phyloP scores from a whole-genome alignment of 2,113 vertebrate species.

The Pseudonaja textilis region DNA sequence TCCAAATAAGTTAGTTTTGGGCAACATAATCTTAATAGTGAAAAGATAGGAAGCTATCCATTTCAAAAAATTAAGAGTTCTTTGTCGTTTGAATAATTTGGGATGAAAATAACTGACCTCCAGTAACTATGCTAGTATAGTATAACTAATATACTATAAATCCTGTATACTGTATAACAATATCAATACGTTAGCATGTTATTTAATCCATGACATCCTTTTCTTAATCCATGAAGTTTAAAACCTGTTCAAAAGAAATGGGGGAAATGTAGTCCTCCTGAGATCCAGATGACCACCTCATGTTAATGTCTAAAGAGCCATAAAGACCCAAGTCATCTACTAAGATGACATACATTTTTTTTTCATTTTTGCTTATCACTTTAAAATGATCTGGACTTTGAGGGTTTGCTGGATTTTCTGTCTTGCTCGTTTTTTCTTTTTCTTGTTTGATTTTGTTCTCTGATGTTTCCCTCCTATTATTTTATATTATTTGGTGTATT shows the following conservation, averaged over 20 bases:
- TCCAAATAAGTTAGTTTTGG: background rate
- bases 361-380: too few relatives aligned
- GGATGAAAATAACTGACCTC: background rate
- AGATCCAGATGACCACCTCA: background rate
- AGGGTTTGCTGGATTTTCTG: background rate
- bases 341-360: accelerated
- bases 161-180: background rate
- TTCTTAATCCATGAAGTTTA: background rate
- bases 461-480: background rate
- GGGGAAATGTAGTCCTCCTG: background rate
- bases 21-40: background rate
- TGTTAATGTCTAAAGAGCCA: background rate
- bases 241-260: background rate
- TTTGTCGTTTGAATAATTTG: background rate
- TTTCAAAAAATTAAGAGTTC: background rate
- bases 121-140: background rate
- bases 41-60: background rate
- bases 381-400: background rate
- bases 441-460: background rate
- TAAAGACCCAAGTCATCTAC: background rate
- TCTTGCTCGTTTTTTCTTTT: background rate
- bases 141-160: too few relatives aligned
- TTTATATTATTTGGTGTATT: background rate
- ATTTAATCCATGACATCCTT: background rate
- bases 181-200: background rate